Evolutionary conservation across 2,888 invertebrate species (phyloP), one percentile per base, ranked within the genome.

Genomic region (Diarsia brunnea): DNA sequence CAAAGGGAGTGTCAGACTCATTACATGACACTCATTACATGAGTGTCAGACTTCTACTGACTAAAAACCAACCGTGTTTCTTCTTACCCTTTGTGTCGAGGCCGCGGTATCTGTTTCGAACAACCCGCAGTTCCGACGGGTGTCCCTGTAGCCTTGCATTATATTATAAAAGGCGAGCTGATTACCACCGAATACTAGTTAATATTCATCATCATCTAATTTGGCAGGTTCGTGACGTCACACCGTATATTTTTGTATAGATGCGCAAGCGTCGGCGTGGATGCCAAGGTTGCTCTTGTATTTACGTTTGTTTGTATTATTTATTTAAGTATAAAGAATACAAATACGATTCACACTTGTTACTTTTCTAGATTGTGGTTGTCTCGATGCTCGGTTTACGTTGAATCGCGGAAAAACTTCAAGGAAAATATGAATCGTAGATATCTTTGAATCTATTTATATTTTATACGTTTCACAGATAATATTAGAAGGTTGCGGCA

Each of bases 211-310:
- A 88, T 81, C 81, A 80, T 83, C 75, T 80, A 83, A 85, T 89
- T 89, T 87, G 86, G 87, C 84, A 76, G 74, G 64, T 81, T 74
- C 51, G 84, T 91, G 89, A 89, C 90, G 90, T 90, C 89, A 89
- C 75, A 58, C 21, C 31, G 71, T 84, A 80, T 92, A 90, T 91
- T 89, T 91, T 88, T 90, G 87, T 83, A 75, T 76, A 82, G 86
- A 87, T 82, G 90, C 91, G 90, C 90, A 81, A 85, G 88, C 89
- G 69, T 82, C 61, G 85, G 85, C 87, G 86, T 87, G 78, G 89
- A 87, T 90, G 91, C 91, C 93, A 93, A 93, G 92, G 92, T 90
- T 90, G 87, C 77, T 84, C 71, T 87, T 84, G 78, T 90, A 86
- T 91, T 90, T 90, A 90, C 86, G 86, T 86, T 85, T 77, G 82